Evolutionary conservation across 2,888 invertebrate genomes (phyloP).

Genomic region (Synanthedon myopaeformis): DNA sequence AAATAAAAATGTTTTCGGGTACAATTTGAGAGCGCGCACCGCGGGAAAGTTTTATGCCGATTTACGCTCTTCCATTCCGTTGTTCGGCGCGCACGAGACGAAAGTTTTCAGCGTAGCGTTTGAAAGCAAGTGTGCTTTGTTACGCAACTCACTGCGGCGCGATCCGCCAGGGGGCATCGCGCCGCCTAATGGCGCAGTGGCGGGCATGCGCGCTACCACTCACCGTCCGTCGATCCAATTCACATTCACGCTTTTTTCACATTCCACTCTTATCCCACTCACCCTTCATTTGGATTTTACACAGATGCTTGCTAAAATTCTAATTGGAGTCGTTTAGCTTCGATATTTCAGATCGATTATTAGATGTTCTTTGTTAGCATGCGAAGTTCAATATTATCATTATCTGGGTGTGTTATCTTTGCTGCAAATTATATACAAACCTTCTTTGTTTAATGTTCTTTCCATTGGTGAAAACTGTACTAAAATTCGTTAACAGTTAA

Average conservation of each 20-base stretch:
- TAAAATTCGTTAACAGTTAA: too few relatives aligned
- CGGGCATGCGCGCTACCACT: constrained; percentile 58
- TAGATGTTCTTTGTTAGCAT: too few relatives aligned
- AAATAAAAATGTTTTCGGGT: constrained; percentile 14
- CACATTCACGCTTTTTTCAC: constrained; percentile 29
- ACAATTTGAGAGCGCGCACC: constrained; percentile 28
- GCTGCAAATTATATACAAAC: too few relatives aligned
- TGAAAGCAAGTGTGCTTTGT: constrained; percentile 62
- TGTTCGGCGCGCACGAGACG: constrained; percentile 42
- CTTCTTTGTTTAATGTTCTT: too few relatives aligned
- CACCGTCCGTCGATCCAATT: constrained; percentile 13
- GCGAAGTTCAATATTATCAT: too few relatives aligned
- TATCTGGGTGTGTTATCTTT: too few relatives aligned
- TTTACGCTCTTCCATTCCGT: constrained; percentile 49
- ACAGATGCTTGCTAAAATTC: too few relatives aligned
- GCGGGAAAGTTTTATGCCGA: constrained; percentile 58
- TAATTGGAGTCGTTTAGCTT: too few relatives aligned
- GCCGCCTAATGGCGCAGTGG: constrained; percentile 64
- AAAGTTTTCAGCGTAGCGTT: constrained; percentile 59
- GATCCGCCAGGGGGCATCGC: constrained; percentile 65
- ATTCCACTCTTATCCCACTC: constrained; percentile 17
- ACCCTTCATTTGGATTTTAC: not conserved
- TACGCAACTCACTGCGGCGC: constrained; percentile 66
- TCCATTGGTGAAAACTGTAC: too few relatives aligned
- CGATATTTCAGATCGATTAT: too few relatives aligned